Base-by-base conservation (phyloP, 2,113 vertebrate genomes). In the Corynorhinus townsendii region DNA sequence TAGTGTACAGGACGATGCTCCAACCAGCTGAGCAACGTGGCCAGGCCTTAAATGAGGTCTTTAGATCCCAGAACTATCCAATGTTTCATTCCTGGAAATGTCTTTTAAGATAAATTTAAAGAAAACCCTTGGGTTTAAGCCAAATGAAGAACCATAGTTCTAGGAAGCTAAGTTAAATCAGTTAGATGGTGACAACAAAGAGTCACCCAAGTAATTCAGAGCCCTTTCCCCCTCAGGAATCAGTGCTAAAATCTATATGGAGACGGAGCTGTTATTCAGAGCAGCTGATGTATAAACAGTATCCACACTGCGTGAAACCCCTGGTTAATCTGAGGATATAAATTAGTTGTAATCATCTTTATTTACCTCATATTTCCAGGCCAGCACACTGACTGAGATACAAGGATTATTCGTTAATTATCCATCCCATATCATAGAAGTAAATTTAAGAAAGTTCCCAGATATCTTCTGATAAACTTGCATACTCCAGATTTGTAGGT, bases 51-150 rank as follows among this genome's bases (percentile, higher is more conserved):
- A 89, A 19, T 83, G 26, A 93, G 9, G 28, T 30, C 54, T 66
- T 92, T 24, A 35, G 24, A 81, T 38, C 45, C 43, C 17, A 90
- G 38, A 94, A 93, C 11, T 54, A 43, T 5, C 11, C 24, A 69
- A 40, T 84, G 38, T 72, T 95, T 59, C 11, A 81, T 89, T 85
- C 95, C 73, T 90, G 22, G 14, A 73, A 92, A 92, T 72, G 19
- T 69, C 77, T 92, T 95, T 95, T 90, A 85, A 85, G 45, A 54
- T 69, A 17, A 30, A 75, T 91, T 75, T 87, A 75, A 84, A 81
- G n/a, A 80, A 79, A 88, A 84, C n/a, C 8, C 8, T 77, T 69
- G 33, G 0, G 28, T 81, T 92, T 86, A 89, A 52, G 33, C 24
- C 47, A 86, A 90, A 68, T 91, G 9, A 87, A 90, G 49, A 95